Conservation (phyloP, 2,888 invertebrate genomes). For the Callosobruchus maculatus region DNA sequence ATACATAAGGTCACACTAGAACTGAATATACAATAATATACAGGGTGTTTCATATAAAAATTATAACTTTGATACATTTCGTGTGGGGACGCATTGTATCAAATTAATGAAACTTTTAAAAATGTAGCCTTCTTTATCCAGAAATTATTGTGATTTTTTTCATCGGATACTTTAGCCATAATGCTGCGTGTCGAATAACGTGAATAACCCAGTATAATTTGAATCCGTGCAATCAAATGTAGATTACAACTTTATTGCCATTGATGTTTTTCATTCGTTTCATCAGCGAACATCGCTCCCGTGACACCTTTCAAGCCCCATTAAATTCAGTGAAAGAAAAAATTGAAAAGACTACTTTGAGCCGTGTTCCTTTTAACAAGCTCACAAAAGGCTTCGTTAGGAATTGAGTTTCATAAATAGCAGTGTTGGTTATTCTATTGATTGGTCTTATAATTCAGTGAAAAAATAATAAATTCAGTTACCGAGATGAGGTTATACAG, state of each 20-base stretch:
- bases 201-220: not conserved
- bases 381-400: not conserved
- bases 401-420: not conserved
- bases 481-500: too few relatives aligned
- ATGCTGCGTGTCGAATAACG: too few relatives aligned
- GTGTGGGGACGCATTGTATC: too few relatives aligned
- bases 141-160: too few relatives aligned
- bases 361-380: not conserved
- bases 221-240: not conserved
- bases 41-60: too few relatives aligned
- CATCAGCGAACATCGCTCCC: not conserved
- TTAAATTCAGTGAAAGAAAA: not conserved
- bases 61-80: too few relatives aligned
- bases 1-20: too few relatives aligned
- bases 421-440: not conserved
- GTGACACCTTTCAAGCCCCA: not conserved
- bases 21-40: too few relatives aligned
- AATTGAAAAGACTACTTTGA: not conserved
- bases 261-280: not conserved
- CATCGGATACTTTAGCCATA: too few relatives aligned
- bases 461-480: not conserved
- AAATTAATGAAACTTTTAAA: too few relatives aligned
- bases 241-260: not conserved
- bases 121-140: too few relatives aligned
- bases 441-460: not conserved